Evolutionary conservation across 2,888 invertebrate species (phyloP).

Genomic region (Taenaris catops): DNA sequence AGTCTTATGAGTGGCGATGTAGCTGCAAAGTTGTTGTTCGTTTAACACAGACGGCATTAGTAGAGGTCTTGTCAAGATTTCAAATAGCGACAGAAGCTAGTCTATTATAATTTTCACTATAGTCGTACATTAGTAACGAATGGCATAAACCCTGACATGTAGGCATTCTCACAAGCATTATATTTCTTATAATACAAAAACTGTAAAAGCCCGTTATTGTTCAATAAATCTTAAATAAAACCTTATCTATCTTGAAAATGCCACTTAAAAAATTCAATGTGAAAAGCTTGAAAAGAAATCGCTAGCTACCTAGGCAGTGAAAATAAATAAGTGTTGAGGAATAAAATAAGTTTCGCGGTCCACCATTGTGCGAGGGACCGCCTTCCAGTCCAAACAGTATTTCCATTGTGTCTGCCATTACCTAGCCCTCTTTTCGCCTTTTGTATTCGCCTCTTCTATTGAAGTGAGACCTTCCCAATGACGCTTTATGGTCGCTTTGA

Average conservation of each 20-base stretch:
- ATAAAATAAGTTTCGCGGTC: constrained; percentile 70
- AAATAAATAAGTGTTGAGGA: constrained; percentile 65
- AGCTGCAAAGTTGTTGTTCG: too few relatives aligned
- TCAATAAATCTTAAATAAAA: not conserved
- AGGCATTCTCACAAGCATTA: too few relatives aligned
- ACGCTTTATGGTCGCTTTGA: constrained; percentile 70
- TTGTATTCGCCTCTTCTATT: constrained; percentile 73
- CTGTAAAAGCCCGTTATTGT: too few relatives aligned
- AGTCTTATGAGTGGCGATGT: too few relatives aligned
- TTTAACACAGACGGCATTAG: too few relatives aligned
- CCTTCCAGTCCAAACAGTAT: constrained; percentile 73
- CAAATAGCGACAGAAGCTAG: too few relatives aligned
- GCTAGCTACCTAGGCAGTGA: constrained; percentile 41
- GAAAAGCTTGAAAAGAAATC: constrained; percentile 40
- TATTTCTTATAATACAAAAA: too few relatives aligned
- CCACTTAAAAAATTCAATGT: constrained; percentile 31
- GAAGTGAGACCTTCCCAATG: constrained; percentile 75
- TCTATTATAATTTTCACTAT: too few relatives aligned
- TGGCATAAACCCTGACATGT: too few relatives aligned
- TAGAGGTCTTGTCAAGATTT: too few relatives aligned
- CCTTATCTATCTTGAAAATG: constrained; percentile 7
- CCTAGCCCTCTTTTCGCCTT: constrained; percentile 75
- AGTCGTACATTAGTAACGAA: too few relatives aligned
- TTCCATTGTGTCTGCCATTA: constrained; percentile 75
- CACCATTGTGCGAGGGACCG: constrained; percentile 60